Evolutionary conservation across 2,797 vertebrate genomes (phyloP).

Genomic region (Nothura maculosa): DNA sequence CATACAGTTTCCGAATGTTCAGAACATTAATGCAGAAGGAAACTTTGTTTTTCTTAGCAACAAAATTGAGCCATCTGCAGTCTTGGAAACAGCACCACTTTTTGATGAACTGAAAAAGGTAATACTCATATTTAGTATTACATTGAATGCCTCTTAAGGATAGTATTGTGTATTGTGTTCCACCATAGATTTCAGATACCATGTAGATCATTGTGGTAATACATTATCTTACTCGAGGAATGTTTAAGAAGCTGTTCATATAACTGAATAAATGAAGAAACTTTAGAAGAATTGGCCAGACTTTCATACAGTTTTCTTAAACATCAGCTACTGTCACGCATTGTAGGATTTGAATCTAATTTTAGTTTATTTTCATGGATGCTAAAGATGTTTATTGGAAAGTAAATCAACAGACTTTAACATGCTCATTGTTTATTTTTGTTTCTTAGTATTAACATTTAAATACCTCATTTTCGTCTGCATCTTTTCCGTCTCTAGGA

Average conservation of each 20-base stretch:
- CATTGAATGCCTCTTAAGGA: not conserved
- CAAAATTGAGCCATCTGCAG: constrained; percentile 80
- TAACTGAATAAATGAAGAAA: not conserved
- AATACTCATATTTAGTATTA: not conserved
- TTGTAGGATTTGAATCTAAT: not conserved
- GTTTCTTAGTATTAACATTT: not conserved
- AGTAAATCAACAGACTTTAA: not conserved
- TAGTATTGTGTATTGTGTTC: not conserved
- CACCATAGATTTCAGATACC: not conserved
- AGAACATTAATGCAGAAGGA: not conserved
- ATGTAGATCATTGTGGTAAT: not conserved
- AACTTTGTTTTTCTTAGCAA: constrained; percentile 74
- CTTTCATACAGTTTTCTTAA: fast-evolving
- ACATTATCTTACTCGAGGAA: not conserved
- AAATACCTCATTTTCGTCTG: fast-evolving
- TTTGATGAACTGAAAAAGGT: constrained; percentile 87
- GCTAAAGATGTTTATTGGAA: not conserved
- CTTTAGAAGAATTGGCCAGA: not conserved
- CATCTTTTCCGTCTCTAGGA: constrained; percentile 77
- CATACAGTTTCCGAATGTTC: constrained; percentile 11
- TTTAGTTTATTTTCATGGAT: fast-evolving
- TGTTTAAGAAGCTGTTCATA: not conserved
- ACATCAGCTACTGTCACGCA: not conserved
- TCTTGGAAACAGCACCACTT: constrained; percentile 83
- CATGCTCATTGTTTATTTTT: fast-evolving